Evolutionary conservation across 1,140 invertebrate genomes (phyloP), one percentile per base, ranked within the genome.

Genomic region (Aphidius gifuensis): DNA sequence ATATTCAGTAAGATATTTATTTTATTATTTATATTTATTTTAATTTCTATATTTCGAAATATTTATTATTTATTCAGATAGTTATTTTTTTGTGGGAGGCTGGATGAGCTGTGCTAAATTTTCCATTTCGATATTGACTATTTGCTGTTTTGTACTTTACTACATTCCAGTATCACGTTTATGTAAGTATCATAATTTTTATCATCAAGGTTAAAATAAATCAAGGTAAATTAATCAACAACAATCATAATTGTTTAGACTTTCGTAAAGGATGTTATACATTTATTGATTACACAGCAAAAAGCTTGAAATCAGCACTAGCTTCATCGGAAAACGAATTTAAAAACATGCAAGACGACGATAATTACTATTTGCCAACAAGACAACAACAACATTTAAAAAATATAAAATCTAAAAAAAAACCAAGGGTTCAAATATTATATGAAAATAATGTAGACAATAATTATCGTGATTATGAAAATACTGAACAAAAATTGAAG

Each of bases 231-330:
- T 53, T 11, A 8, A 9, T n/a, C n/a, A n/a, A n/a, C n/a, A n/a
- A n/a, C n/a, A n/a, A n/a, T 16, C 0, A 16, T 16, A 16, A 21
- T 50, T 59, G 3, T 21, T 57, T 39, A 77, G 75, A 70, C 50
- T 73, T 70, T 51, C 60, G 67, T 4, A 68, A 51, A 68, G 67
- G 61, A 51, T 76, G 72, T 62, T 66, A 65, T 45, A 8, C 60
- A 1, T 16, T 70, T 9, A 75, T 77, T 39, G 74, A 77, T 57
- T 38, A 67, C 1, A 46, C 72, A 8, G 74, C 74, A 11, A 59
- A 67, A 9, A 56, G 66, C 46, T 65, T 77, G 6, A 76, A 77
- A 63, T 58, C 62, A 8, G 59, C 58, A 1, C 16, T 77, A 7
- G 64, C 59, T 39, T 16, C 40, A 0, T 48, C 50, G 6, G 68